Conservation (phyloP, 2,797 vertebrate species). For the Amazonetta brasiliensis region DNA sequence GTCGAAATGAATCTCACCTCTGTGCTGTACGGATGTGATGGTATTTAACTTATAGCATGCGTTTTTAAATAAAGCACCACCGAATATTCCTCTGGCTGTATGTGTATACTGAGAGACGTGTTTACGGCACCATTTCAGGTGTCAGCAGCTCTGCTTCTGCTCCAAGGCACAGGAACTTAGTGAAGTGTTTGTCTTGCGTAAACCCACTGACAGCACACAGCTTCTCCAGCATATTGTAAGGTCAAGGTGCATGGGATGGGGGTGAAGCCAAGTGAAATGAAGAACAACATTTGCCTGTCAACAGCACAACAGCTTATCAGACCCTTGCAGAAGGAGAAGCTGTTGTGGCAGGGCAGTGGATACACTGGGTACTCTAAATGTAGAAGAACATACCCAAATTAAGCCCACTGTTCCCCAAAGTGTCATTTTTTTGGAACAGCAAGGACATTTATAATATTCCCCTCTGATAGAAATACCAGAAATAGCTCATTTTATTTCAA, state of each 20-base stretch:
- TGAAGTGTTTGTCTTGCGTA: neutral
- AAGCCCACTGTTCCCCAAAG: neutral
- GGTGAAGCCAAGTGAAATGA: neutral
- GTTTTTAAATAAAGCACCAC: constrained; percentile 41
- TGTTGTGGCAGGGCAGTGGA: neutral
- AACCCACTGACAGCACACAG: neutral
- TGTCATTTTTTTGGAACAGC: neutral
- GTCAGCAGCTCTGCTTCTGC: neutral
- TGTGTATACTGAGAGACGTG: neutral
- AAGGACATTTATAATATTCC: neutral
- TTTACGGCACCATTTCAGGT: neutral
- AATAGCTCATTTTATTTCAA: neutral
- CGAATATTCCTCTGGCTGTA: neutral
- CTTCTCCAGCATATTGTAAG: neutral
- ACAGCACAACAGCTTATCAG: neutral
- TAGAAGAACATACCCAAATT: neutral
- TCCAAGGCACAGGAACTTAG: neutral
- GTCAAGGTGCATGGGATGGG: neutral
- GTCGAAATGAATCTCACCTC: neutral
- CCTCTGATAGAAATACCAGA: neutral
- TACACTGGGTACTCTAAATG: neutral
- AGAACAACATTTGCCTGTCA: neutral
- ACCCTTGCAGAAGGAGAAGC: neutral
- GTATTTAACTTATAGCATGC: neutral
- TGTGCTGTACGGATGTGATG: neutral